Evolutionary conservation across 2,888 invertebrate genomes (phyloP), one percentile per base, ranked within the genome.

Genomic region (Lasioglossum oenotherae): DNA sequence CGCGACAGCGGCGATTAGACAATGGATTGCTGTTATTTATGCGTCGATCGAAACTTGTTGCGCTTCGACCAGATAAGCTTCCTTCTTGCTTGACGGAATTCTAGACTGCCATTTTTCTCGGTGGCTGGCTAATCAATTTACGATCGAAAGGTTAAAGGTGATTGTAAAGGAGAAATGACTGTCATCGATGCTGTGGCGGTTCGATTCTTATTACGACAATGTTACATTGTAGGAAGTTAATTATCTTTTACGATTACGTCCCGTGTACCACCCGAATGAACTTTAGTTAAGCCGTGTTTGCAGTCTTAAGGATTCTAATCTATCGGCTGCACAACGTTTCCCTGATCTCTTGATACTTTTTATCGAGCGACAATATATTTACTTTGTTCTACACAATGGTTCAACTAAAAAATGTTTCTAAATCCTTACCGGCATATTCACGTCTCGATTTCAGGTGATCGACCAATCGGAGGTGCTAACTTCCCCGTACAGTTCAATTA

Each of bases 221-320:
- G 35, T 67, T 67, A 38, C 23, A 35, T 4, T 67, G 23, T 67
- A 67, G 67, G 35, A 35, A 38, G 8, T 19, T 35, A 38, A 67
- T 67, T 67, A 64, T 31, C 31, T 64, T 64, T 31, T 5, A 64
- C 31, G 64, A 64, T 64, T 64, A 64, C 64, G 31, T 64, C 64
- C 16, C 31, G 64, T 64, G 31, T 64, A 64, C 27, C 64, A 31
- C 16, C 16, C 4, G 64, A 31, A 64, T 14, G 31, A 64, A n/a
- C 57, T n/a, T n/a, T n/a, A 57, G n/a, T 57, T 57, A 57, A 10
- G n/a, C 31, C 31, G 31, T 64, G 64, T 64, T 31, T 1, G 64
- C 16, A 64, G 16, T 31, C 31, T 64, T 14, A 64, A 31, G 60
- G 14, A 60, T 27, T 27, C 60, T n/a, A 27, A 31, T 64, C 31